Base-by-base conservation (phyloP, 2,888 invertebrate species). In the Allacma fusca region DNA sequence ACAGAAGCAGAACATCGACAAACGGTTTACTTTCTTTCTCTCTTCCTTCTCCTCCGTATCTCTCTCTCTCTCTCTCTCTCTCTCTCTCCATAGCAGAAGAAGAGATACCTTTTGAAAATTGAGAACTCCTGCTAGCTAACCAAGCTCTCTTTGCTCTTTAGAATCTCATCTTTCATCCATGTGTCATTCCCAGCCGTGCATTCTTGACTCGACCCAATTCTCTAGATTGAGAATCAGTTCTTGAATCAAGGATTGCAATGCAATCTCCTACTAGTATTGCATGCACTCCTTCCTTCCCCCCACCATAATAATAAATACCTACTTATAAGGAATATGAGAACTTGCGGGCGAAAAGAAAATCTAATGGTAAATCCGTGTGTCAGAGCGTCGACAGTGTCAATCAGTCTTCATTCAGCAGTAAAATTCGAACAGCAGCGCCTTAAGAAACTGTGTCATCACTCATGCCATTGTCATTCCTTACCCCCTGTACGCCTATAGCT, bases 131-230 rank as follows among this genome's bases (percentile, higher is more conserved):
- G 50, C 50, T 50, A 50, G 50, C 50, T 50, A 5, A 24, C 62
- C 62, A 62, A 59, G 23, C 9, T 59, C 62, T 26, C 62, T n/a
- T 62, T 24, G 24, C 24, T 62, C 62, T 62, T 62, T 62, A 62
- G 62, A 62, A 62, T 62, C 62, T 62, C 62, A 62, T 62, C 62
- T 62, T 62, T 62, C 62, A 62, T 62, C 62, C 62, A 62, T 26
- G 26, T 62, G 62, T 26, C 62, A 62, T 62, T 62, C 62, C 62
- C 62, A 23, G 23, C 62, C 9, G 62, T 62, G 62, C 62, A 62
- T 62, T 62, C 24, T 62, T 62, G 62, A 62, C 62, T 62, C 62
- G 62, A 62, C 62, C 62, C 62, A 62, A 62, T 62, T 62, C 62
- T 62, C 62, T 62, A 62, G 62, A 62, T 62, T 62, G 62, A 62